Evolutionary conservation across 2,797 vertebrate genomes (phyloP), one percentile per base, ranked within the genome.

Genomic region (Balearica regulorum): DNA sequence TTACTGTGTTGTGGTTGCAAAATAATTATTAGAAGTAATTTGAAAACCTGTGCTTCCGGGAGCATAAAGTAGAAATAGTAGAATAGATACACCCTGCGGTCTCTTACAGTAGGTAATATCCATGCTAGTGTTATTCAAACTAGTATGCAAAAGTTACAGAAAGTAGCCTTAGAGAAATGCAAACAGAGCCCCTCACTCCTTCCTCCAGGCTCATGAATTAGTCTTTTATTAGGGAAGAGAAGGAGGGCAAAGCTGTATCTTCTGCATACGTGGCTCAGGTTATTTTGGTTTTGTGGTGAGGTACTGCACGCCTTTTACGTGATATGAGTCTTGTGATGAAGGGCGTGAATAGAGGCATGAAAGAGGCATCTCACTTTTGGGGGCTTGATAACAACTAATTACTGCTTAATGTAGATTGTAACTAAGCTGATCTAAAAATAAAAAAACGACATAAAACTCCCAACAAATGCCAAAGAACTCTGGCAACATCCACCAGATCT

Each of bases 11-110:
- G 79, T 83, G 87, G 69, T 71, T 93, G 57, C 72, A 65, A 61
- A 85, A 92, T 69, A 57, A 86, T 94, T 71, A 66, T 91, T 80
- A 61, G 64, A 86, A 91, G 82, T 88, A 92, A 76, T 93, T 94
- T 75, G 87, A 61, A 91, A 88, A 61, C 65, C 9, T 43, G 49
- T 57, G 22, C 82, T 85, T 71, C 91, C 81, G 61, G 33, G 87
- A 83, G 28, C 43, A 21, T 81, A 16, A 78, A 65, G 58, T 7
- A 64, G 61, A 31, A 96, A 37, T 29, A 64, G 58, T 19, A 57
- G 57, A 86, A 31, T 26, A 62, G 62, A 44, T 87, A 31, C 14
- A 75, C 84, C 68, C 89, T 26, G 5, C 0, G 20, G 94, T 87
- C 55, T 93, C 39, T 4, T 88, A 46, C 44, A 46, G 61, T 41